Evolutionary conservation across 1,140 invertebrate genomes (phyloP), one percentile per base, ranked within the genome.

Genomic region (Calosoma granatense): DNA sequence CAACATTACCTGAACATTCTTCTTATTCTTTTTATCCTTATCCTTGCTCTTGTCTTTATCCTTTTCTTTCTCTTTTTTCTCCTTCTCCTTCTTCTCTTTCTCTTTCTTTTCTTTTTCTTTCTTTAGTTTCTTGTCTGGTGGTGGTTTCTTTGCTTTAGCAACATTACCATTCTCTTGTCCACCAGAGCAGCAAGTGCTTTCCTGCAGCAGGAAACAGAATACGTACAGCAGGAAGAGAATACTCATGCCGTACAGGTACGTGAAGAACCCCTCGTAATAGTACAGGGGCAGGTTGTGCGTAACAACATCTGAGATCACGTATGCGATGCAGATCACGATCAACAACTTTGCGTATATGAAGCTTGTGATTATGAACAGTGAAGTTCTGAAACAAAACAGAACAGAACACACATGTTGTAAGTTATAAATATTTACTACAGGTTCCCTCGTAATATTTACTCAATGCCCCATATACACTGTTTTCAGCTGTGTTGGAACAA

Each of bases 211-310:
- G 79, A 96, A 97, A 74, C 92, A 91, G 79, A 97, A 97, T 51
- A 97, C 92, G 76, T 97, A 98, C 61, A 96, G 78, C 63, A 98
- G 82, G 78, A 97, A 98, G 59, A 96, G 74, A 69, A 98, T 93
- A 74, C 92, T 96, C 73, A 88, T 84, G 62, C 90, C 88, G 74
- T 97, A 98, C 47, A 98, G 81, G 74, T 96, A 98, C 47, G 95
- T 92, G 79, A 97, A 98, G 79, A 97, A 97, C 58, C 89, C 91
- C 84, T 98, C 92, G 78, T 94, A 94, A 74, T 90, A 94, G 71
- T 85, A 81, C 23, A 93, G 81, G 53, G 92, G 92, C 58, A 94
- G 79, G 72, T 88, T 90, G 73, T 93, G 87, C 55, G 91, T 94
- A 64, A 93, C 88, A 64, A 93, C 90, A 78, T 95, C 90, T 65